Percentiles rank a stretch among this genome's conserved stretches.
Evolutionary conservation across 2,888 invertebrate species (phyloP).

Genomic region (Oxyteleia sp.): DNA sequence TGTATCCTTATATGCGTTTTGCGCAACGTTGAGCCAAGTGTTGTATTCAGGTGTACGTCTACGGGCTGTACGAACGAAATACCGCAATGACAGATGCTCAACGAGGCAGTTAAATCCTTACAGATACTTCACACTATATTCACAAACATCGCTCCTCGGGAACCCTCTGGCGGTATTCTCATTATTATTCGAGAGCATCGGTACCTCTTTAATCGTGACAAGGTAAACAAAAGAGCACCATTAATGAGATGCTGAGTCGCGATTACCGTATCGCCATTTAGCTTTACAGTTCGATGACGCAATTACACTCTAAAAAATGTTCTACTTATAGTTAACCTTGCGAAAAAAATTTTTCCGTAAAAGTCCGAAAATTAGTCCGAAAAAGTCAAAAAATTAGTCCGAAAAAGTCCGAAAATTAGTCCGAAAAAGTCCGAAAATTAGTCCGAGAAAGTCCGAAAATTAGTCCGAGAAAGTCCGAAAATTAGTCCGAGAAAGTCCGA

Average conservation of each 20-base stretch:
- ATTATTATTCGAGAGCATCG: slow-evolving; percentile 72
- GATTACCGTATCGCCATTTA: slow-evolving; percentile 65
- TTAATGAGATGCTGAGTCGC: slow-evolving; percentile 71
- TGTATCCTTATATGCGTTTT: slow-evolving; percentile 36
- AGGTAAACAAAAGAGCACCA: slow-evolving; percentile 71
- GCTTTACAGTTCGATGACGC: slow-evolving; percentile 61
- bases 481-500: no score
- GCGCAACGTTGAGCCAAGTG: slow-evolving; percentile 47
- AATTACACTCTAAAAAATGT: no score
- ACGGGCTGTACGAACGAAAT: slow-evolving; percentile 73
- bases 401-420: no score
- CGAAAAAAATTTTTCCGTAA: no score
- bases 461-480: no score
- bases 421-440: no score
- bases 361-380: no score
- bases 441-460: no score
- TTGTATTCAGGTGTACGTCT: slow-evolving; percentile 69
- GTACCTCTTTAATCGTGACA: slow-evolving; percentile 72
- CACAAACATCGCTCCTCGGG: slow-evolving; percentile 62
- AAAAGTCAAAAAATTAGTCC: no score
- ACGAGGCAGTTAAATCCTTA: slow-evolving; percentile 75
- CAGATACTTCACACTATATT: slow-evolving; percentile 72
- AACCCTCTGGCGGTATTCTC: slow-evolving; percentile 64
- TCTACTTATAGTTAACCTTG: no score
- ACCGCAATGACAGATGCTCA: slow-evolving; percentile 77